Conservation (phyloP, 2,113 vertebrate genomes). For the Melospiza georgiana region DNA sequence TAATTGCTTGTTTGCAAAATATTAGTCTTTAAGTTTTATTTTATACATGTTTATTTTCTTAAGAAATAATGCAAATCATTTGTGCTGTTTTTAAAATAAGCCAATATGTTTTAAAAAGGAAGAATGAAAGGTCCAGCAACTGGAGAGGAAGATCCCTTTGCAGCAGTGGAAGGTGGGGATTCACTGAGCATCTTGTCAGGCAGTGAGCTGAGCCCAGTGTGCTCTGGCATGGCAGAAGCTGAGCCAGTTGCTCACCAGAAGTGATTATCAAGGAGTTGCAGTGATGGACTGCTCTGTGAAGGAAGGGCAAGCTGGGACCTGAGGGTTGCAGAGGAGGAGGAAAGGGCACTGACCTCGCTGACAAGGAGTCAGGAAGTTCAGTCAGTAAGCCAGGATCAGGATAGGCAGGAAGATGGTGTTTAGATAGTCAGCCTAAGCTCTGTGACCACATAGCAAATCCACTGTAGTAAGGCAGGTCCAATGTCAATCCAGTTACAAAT, state of each 20-base stretch:
- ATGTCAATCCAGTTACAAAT: not conserved
- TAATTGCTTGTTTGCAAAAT: constrained; percentile 21
- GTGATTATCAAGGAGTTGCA: too few species aligned
- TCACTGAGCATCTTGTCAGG: not conserved
- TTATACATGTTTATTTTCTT: not conserved
- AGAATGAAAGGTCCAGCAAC: not conserved
- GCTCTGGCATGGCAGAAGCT: fast-evolving
- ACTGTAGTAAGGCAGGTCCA: not conserved
- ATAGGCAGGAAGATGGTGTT: not conserved
- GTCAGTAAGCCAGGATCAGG: not conserved
- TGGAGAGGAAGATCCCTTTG: not conserved
- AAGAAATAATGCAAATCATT: not conserved
- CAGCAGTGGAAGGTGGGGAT: not conserved
- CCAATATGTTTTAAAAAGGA: not conserved
- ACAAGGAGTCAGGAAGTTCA: not conserved
- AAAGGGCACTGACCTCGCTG: not conserved
- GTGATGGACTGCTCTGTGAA: not conserved
- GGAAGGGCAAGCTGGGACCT: not conserved
- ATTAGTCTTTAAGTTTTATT: not conserved
- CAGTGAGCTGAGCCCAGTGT: not conserved
- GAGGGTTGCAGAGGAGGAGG: not conserved
- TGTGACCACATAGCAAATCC: not conserved
- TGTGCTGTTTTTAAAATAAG: not conserved
- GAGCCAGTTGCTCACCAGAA: not conserved
- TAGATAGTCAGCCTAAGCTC: not conserved